These are phyloP conservation scores for Drosophila parabipectinata DNA, from an alignment of 1,140 invertebrate genomes.

Conservation along the genomic window DNA sequence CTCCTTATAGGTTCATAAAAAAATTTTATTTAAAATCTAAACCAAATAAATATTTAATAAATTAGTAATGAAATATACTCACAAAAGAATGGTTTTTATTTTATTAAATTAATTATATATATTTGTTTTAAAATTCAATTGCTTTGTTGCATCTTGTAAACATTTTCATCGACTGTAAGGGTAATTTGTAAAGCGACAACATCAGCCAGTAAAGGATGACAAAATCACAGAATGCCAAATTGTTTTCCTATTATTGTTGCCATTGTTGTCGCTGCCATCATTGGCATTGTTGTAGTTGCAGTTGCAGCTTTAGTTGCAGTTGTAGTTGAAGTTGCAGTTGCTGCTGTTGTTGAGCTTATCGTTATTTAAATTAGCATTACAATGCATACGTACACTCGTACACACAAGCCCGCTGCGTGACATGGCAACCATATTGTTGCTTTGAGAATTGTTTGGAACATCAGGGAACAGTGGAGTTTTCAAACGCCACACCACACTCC, in stretches of 20 bases:
- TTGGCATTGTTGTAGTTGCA: constrained; percentile 13
- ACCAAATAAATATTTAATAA: too few species aligned
- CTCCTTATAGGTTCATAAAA: too few species aligned
- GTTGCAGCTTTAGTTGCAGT: constrained; percentile 21
- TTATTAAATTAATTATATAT: not conserved
- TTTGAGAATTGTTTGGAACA: constrained; percentile 37
- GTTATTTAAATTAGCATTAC: constrained; percentile 81
- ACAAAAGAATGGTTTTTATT: too few species aligned
- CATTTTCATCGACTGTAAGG: not conserved
- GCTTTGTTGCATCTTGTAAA: not conserved
- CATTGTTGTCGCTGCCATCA: constrained; percentile 62
- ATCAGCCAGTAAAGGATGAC: constrained; percentile 42
- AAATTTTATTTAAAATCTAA: too few species aligned
- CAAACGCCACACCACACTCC: constrained; percentile 8
- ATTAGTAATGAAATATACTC: too few species aligned
- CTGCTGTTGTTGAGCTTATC: constrained; percentile 69
- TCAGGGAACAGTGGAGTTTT: constrained; percentile 14
- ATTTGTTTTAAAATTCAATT: not conserved
- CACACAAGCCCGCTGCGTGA: constrained; percentile 11
- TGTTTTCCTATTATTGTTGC: constrained; percentile 79
- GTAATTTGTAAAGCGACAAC: constrained; percentile 21
- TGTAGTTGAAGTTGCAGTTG: constrained; percentile 36
- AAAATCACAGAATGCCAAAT: constrained; percentile 79
- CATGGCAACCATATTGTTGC: constrained; percentile 64
- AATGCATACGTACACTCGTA: constrained; percentile 39